Base-by-base conservation (phyloP, 1,140 invertebrate species). In the Magallana ariakensis region DNA sequence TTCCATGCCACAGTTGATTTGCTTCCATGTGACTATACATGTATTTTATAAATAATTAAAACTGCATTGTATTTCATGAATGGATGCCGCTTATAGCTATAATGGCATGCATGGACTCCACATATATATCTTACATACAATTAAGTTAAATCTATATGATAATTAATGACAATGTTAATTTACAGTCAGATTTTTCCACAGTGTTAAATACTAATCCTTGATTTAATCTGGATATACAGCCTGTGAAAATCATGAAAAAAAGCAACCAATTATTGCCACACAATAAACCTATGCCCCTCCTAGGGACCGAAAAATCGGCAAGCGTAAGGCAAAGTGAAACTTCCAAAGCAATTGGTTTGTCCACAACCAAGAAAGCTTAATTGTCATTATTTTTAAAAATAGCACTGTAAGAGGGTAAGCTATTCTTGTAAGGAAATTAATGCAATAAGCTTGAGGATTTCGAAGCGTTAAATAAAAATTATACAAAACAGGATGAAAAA, bases 291-390 rank as follows among this genome's bases (percentile, higher is more conserved):
- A 75, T 75, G 22, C 66, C 66, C 66, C 66, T 75, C 66, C 66
- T 13, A 75, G 22, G 22, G 33, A 26, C 33, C 66, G 66, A 75
- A 75, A 70, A 13, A 26, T 75, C 33, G 66, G 66, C 22, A 75
- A 75, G 66, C 66, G 22, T 26, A 26, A 75, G 66, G 66, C 66
- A 75, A 75, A 26, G 66, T 9, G 33, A 22, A 33, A 75, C 33
- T 75, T 75, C 33, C 22, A 75, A 75, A 33, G 66, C 66, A 33
- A 26, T 5, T 46, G 33, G 33, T 46, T 46, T 33, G 33, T 19
- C 22, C 22, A 75, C 66, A 75, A 75, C 66, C 66, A 75, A 15
- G 22, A 75, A 33, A 75, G 66, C 66, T 75, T n/a, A n/a, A n/a
- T n/a, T 62, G 16, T 16, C 15, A n/a, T 62, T n/a, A n/a, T 62